These are phyloP conservation scores for Salminus brasiliensis DNA, from an alignment of 2,113 vertebrate genomes.

Conservation along the genomic window DNA sequence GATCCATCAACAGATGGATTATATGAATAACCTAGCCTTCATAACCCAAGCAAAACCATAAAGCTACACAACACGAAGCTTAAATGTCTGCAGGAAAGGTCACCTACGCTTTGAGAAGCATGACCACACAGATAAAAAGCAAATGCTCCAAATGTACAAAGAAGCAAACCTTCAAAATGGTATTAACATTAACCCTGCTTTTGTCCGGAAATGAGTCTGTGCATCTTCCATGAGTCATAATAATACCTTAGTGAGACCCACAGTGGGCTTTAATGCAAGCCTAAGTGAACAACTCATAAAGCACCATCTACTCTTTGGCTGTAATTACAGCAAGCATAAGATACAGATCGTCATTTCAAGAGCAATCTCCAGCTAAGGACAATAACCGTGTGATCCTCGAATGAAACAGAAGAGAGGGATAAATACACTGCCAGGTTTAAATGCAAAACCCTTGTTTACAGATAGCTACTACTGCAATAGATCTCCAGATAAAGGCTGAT, in stretches of 20 bases:
- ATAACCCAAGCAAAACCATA: neutral
- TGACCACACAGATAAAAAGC: no score
- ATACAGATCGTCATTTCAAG: neutral
- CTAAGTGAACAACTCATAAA: neutral
- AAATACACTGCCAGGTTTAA: neutral
- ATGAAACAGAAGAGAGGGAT: neutral
- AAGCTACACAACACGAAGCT: neutral
- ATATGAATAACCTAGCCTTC: neutral
- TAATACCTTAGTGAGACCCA: constrained; percentile 5
- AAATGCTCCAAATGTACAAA: neutral
- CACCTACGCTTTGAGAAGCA: neutral
- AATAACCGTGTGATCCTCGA: neutral
- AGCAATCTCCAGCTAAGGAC: neutral
- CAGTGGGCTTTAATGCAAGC: neutral
- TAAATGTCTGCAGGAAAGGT: neutral
- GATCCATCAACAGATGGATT: neutral
- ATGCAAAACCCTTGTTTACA: neutral
- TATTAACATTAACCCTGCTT: constrained; percentile 2
- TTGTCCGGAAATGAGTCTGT: constrained; percentile 10
- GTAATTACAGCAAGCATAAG: neutral
- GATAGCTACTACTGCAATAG: neutral
- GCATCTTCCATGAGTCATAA: constrained; percentile 35
- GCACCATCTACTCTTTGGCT: neutral
- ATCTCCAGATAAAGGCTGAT: neutral
- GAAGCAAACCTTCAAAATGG: no score